These are phyloP conservation scores for Phoxinus dragarum DNA, from an alignment of 2,797 vertebrate species.

Conservation along the genomic window DNA sequence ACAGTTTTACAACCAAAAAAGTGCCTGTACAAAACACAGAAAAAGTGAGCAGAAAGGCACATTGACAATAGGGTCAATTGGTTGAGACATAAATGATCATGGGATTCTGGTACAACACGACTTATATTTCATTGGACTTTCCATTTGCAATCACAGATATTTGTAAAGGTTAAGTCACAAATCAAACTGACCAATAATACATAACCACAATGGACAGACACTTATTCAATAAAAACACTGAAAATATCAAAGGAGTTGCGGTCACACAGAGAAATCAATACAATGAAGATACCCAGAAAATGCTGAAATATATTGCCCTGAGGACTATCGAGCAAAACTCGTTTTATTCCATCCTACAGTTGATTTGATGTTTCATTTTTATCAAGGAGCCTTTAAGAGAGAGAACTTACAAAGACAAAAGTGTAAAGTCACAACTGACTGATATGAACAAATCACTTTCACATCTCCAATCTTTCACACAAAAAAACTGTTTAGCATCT, in stretches of 20 bases:
- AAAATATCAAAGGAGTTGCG: neutral
- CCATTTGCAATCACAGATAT: conserved; percentile 39
- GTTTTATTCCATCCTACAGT: neutral
- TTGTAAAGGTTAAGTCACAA: conserved; percentile 43
- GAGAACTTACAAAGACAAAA: neutral
- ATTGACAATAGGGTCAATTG: neutral
- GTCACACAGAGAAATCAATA: conserved; percentile 8
- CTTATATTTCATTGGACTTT: conserved; percentile 14
- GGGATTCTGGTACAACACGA: conserved; percentile 2
- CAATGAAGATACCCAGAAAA: conserved; percentile 26
- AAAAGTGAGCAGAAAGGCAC: neutral
- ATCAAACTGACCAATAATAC: conserved; percentile 44
- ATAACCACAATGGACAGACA: conserved; percentile 9
- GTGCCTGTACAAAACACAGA: neutral
- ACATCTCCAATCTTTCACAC: neutral
- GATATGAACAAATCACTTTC: neutral
- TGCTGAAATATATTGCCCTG: neutral
- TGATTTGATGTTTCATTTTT: conserved; percentile 15
- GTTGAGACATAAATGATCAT: neutral
- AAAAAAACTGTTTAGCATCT: neutral
- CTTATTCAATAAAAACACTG: conserved; percentile 8
- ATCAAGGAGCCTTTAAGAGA: neutral
- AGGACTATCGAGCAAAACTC: conserved; percentile 5
- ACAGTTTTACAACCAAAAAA: neutral
- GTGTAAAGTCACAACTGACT: conserved; percentile 5